Evolutionary conservation across 2,888 invertebrate genomes (phyloP).

Genomic region (Clanis bilineata): DNA sequence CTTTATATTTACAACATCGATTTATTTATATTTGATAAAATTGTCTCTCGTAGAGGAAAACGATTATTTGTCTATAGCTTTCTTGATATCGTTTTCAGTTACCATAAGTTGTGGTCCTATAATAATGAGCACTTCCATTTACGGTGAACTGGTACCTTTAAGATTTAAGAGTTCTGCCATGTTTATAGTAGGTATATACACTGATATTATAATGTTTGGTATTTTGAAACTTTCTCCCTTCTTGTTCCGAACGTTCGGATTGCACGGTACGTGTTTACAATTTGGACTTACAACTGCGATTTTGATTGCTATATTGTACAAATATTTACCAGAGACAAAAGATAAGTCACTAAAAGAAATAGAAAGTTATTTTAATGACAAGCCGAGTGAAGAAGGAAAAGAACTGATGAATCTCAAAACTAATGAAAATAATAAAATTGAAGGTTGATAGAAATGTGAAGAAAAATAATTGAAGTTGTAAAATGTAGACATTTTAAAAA

Average conservation of each 20-base stretch:
- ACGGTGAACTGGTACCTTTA: conserved; percentile 31
- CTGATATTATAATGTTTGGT: conserved; percentile 18
- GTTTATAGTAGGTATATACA: conserved; percentile 23
- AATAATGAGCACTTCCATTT: conserved; percentile 30
- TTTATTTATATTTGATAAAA: conserved; percentile 30
- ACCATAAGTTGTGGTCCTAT: conserved; percentile 32
- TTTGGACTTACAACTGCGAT: conserved; percentile 26
- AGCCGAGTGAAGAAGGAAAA: conserved; percentile 19
- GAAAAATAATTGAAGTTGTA: background rate
- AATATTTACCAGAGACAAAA: conserved; percentile 34
- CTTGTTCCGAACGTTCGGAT: conserved; percentile 26
- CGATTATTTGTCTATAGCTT: conserved; percentile 26
- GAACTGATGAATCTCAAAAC: conserved; percentile 20
- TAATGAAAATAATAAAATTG: conserved; percentile 9
- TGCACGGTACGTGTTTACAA: conserved; percentile 32
- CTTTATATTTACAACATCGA: conserved; percentile 26
- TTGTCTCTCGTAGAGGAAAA: conserved; percentile 26
- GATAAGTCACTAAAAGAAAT: conserved; percentile 31
- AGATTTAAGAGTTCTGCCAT: conserved; percentile 25
- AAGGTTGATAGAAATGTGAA: conserved; percentile 2
- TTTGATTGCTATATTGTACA: conserved; percentile 23
- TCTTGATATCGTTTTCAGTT: conserved; percentile 32
- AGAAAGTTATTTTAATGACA: conserved; percentile 22
- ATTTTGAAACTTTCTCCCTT: conserved; percentile 30
- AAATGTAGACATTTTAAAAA: background rate